Conservation (phyloP, 2,888 invertebrate species). For the Ormyrus labotus region DNA sequence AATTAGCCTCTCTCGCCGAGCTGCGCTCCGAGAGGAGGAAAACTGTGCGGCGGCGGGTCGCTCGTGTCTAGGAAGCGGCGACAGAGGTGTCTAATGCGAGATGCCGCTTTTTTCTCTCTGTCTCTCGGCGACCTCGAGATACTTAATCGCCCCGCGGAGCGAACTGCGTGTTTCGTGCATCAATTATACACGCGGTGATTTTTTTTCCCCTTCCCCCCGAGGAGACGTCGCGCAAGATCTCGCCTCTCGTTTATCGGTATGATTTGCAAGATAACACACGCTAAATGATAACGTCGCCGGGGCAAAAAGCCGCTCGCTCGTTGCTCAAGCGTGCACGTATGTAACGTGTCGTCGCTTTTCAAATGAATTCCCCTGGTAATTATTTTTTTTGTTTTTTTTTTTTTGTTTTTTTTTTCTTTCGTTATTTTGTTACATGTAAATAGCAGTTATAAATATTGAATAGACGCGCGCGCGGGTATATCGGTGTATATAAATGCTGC, state of each 20-base stretch:
- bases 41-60: not conserved
- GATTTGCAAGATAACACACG: conserved; percentile 45
- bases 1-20: conserved; percentile 64
- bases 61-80: conserved; percentile 25
- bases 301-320: conserved; percentile 7
- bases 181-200: conserved; percentile 2
- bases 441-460: conserved; percentile 22
- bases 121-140: conserved; percentile 30
- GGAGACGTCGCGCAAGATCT: conserved; percentile 19
- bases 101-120: conserved; percentile 12
- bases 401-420: not conserved
- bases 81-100: conserved; percentile 1
- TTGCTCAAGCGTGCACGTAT: conserved; percentile 1
- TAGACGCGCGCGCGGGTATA: not conserved
- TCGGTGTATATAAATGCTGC: too few relatives aligned
- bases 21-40: conserved; percentile 52
- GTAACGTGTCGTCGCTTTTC: not conserved
- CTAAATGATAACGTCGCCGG: conserved; percentile 22
- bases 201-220: not conserved
- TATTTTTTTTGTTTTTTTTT: not conserved
- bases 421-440: conserved; percentile 10
- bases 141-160: not conserved
- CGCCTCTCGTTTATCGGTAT: conserved; percentile 36
- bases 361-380: conserved; percentile 26
- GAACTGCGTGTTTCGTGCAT: conserved; percentile 34